Evolutionary conservation across 2,113 vertebrate genomes (phyloP), one percentile per base, ranked within the genome.

Genomic region (Fulmarus glacialis): DNA sequence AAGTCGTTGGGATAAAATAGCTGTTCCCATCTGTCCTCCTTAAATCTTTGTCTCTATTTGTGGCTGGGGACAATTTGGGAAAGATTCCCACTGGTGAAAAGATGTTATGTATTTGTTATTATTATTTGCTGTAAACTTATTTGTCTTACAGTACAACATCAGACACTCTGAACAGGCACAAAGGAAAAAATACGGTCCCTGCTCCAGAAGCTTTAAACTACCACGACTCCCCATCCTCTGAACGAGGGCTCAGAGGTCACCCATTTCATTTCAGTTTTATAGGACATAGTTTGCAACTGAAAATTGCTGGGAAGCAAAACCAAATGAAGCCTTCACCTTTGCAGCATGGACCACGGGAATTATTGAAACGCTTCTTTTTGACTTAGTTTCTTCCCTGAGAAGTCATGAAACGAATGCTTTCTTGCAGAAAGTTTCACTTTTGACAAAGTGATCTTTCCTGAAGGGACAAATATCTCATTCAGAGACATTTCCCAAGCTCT

Each of bases 381-480:
- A 13, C 85, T 58, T 30, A 12, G 15, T 67, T 83, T 74, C 71
- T 55, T 30, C 71, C 30, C 42, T 56, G 67, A 79, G 47, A 83
- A 90, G 55, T 2, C 15, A 52, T 55, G 11, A 90, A 92, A 38
- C 6, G 2, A 50, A 56, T 3, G 5, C 10, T 92, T 74, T 62
- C 36, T 22, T 72, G 40, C 53, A 82, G 50, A 72, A 91, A 36
- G 43, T 29, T 91, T 87, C n/a, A 7, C 64, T 96, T 91, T 59
- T 5, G 40, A 53, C 78, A 62, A 79, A 92, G 78, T 16, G 22
- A 42, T 68, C 27, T 75, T 91, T 93, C 73, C 84, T 82, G 71
- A 62, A 74, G 58, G 67, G 81, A 85, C 74, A 93, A 91, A 85
- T 36, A 75, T 14, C 95, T 94, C 83, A 82, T 80, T 80, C 81